These are phyloP conservation scores for Colletes latitarsis DNA, from an alignment of 1,140 invertebrate species.

Conservation along the genomic window DNA sequence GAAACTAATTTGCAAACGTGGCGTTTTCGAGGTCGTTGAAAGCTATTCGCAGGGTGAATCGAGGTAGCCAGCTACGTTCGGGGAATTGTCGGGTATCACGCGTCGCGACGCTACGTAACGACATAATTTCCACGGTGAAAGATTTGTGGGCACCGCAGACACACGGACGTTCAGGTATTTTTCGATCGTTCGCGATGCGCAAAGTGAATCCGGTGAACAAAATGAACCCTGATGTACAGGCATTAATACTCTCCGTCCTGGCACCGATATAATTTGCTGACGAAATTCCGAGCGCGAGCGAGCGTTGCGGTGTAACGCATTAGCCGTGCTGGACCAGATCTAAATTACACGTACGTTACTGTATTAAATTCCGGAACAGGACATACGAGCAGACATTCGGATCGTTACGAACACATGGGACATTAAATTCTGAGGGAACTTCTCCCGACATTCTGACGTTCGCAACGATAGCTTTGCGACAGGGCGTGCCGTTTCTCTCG, in stretches of 20 bases:
- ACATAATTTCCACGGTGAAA: slow-evolving; percentile 53
- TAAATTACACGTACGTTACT: slow-evolving; percentile 66
- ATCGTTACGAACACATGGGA: slow-evolving; percentile 64
- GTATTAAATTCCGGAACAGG: slow-evolving; percentile 65
- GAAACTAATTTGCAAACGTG: too few species aligned
- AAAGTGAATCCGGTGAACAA: slow-evolving; percentile 21
- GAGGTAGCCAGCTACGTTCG: not conserved
- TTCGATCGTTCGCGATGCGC: slow-evolving; percentile 32
- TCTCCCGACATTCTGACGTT: slow-evolving; percentile 50
- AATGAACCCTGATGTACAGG: slow-evolving; percentile 44
- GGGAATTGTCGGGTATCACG: slow-evolving; percentile 20
- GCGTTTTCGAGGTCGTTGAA: too few species aligned
- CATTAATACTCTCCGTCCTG: slow-evolving; percentile 27
- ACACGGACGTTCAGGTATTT: slow-evolving; percentile 19
- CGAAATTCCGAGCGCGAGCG: slow-evolving; percentile 57
- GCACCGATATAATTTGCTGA: slow-evolving; percentile 54
- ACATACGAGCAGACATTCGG: slow-evolving; percentile 60
- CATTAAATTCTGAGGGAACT: slow-evolving; percentile 63
- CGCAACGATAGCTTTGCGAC: slow-evolving; percentile 27
- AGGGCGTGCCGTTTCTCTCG: not conserved
- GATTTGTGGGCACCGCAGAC: slow-evolving; percentile 42
- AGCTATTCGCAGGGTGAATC: too few species aligned
- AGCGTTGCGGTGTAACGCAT: slow-evolving; percentile 49
- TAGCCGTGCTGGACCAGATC: slow-evolving; percentile 56
- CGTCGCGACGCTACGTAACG: slow-evolving; percentile 12